These are phyloP conservation scores for Ophioninae sp. DNA, from an alignment of 2,888 invertebrate species.

Conservation along the genomic window DNA sequence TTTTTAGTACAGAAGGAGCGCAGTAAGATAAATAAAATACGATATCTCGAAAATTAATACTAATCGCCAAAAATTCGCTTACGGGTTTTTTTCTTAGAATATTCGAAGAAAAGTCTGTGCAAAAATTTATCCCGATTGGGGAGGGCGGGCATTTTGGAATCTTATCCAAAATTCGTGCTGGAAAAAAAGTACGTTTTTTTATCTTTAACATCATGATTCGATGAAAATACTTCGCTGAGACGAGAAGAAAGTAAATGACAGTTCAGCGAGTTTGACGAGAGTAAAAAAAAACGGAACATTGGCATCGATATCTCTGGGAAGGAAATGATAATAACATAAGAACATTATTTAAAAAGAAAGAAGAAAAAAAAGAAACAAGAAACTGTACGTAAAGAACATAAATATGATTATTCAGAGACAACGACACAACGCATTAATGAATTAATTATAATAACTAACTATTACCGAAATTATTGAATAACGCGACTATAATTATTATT, in stretches of 20 bases:
- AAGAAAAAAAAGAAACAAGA: slow-evolving; percentile 24
- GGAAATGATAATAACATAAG: slow-evolving; percentile 19
- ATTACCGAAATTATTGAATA: slow-evolving; percentile 62
- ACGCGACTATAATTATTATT: slow-evolving; percentile 55
- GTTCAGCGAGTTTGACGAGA: slow-evolving; percentile 13
- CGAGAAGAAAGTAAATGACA: slow-evolving; percentile 26
- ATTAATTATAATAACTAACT: slow-evolving; percentile 75
- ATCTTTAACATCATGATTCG: slow-evolving; percentile 44
- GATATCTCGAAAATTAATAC: too few relatives aligned
- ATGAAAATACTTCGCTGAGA: slow-evolving; percentile 37
- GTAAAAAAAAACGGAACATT: slow-evolving; percentile 34
- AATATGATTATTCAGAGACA: slow-evolving; percentile 80
- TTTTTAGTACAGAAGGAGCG: too few relatives aligned
- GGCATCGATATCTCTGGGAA: background rate
- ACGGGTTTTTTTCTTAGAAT: too few relatives aligned
- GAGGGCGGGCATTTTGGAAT: too few relatives aligned
- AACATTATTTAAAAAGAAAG: slow-evolving; percentile 43
- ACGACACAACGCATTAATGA: slow-evolving; percentile 81
- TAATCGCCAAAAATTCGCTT: too few relatives aligned
- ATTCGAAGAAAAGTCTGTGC: too few relatives aligned
- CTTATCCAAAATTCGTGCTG: slow-evolving; percentile 36
- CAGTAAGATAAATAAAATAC: too few relatives aligned
- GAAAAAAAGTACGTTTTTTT: slow-evolving; percentile 60
- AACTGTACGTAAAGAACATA: slow-evolving; percentile 64
- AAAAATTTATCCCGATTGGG: too few relatives aligned